A percentile compares a stretch with the other conserved stretches of the same genome.
Evolutionary conservation across 1,140 invertebrate genomes (phyloP).

Genomic region (Pentalonia nigronervosa): DNA sequence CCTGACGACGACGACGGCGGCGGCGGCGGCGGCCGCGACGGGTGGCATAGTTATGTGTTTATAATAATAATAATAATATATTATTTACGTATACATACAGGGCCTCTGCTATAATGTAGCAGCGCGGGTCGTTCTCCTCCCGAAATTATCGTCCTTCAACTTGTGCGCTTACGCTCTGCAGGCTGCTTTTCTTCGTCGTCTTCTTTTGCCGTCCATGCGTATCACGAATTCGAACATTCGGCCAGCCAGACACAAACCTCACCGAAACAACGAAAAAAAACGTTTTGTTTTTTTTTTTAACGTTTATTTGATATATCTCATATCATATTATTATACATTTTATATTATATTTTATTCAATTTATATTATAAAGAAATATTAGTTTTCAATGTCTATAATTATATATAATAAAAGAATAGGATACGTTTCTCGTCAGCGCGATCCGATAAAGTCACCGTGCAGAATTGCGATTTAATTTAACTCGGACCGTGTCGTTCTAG

Average conservation of each 20-base stretch:
- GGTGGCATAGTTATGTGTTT: neutral
- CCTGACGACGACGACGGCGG: neutral
- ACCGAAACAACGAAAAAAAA: neutral
- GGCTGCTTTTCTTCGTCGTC: neutral
- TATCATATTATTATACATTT: too few species aligned
- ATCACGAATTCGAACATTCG: neutral
- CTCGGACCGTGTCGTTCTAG: slow-evolving; percentile 4
- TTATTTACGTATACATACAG: neutral
- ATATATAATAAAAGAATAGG: neutral
- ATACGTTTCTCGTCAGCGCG: neutral
- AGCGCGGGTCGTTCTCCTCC: slow-evolving; percentile 16
- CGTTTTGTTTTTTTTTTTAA: neutral
- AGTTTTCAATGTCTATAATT: neutral
- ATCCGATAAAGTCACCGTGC: neutral
- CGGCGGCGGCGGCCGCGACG: neutral
- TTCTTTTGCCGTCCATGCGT: neutral
- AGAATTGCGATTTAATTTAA: slow-evolving; percentile 2
- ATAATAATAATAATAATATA: too few species aligned
- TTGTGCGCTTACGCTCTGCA: neutral
- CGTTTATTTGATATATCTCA: neutral
- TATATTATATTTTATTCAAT: too few species aligned
- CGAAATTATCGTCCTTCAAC: slow-evolving; percentile 46
- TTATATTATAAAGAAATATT: neutral
- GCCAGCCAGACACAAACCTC: neutral
- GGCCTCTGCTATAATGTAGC: neutral